A percentile compares a stretch with the other conserved stretches of the same genome.
Evolutionary conservation across 2,113 vertebrate genomes (phyloP).

Genomic region (Lophochroa leadbeateri): DNA sequence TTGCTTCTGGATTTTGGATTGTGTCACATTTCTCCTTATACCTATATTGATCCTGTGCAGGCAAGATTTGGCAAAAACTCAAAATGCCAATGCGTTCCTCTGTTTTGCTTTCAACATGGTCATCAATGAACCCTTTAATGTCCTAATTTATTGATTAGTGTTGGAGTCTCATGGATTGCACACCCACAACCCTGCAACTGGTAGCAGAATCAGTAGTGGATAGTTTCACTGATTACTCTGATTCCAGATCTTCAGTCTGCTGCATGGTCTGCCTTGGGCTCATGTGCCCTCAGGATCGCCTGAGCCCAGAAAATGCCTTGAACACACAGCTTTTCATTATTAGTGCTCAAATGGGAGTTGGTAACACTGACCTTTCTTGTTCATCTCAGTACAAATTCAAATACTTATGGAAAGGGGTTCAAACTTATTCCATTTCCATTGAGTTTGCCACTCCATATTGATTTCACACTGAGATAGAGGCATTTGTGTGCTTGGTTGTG

Average conservation of each 20-base stretch:
- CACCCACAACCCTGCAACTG: background rate
- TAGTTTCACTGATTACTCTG: background rate
- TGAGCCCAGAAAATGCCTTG: background rate
- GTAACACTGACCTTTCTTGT: background rate
- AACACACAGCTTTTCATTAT: background rate
- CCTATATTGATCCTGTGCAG: background rate
- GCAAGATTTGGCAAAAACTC: background rate
- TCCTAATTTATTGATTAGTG: background rate
- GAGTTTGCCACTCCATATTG: background rate
- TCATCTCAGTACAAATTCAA: background rate
- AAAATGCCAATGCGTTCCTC: background rate
- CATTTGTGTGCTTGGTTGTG: background rate
- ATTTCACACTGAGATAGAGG: background rate
- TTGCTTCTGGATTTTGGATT: background rate
- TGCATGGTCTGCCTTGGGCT: background rate
- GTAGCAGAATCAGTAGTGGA: background rate
- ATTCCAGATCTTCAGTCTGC: background rate
- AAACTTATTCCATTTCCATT: background rate
- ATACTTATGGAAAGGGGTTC: accelerated
- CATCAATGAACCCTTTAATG: background rate
- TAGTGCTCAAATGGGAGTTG: background rate
- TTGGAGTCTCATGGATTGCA: background rate
- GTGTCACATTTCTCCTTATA: background rate
- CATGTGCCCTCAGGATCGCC: background rate
- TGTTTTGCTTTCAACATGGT: background rate